Evolutionary conservation across 2,888 invertebrate genomes (phyloP).

Genomic region (Rhamnusium bicolor): DNA sequence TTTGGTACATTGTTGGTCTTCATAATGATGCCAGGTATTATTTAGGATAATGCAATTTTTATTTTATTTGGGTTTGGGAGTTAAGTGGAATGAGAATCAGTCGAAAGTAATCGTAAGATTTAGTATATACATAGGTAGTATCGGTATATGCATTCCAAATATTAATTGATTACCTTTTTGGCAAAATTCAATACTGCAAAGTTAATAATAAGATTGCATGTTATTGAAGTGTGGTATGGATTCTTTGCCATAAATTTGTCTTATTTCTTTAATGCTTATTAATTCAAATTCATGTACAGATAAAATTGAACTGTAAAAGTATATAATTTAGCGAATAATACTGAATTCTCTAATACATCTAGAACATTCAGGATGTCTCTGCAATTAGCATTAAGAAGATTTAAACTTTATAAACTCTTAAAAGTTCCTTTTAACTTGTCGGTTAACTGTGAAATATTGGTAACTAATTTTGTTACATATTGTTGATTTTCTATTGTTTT

Average conservation of each 20-base stretch:
- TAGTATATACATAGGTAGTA: neutral
- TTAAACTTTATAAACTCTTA: neutral
- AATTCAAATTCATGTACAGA: neutral
- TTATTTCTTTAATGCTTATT: neutral
- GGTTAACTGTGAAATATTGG: neutral
- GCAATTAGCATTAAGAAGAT: neutral
- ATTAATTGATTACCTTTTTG: neutral
- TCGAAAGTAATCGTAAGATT: neutral
- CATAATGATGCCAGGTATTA: too few relatives aligned
- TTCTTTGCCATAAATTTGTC: neutral
- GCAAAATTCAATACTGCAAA: neutral
- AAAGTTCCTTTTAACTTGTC: neutral
- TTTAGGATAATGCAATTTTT: too few relatives aligned
- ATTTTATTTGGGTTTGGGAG: too few relatives aligned
- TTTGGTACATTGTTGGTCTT: too few relatives aligned
- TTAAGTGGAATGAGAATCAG: neutral
- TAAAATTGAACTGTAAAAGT: neutral
- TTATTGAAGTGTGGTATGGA: neutral
- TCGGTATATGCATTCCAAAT: neutral
- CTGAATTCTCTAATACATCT: neutral
- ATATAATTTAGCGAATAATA: neutral
- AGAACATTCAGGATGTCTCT: neutral
- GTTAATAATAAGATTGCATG: neutral
- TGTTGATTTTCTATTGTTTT: neutral
- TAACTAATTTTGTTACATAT: neutral